phyloP scores from a whole-genome alignment of 2,888 invertebrate genomes.

The Platycnemis pennipes region DNA sequence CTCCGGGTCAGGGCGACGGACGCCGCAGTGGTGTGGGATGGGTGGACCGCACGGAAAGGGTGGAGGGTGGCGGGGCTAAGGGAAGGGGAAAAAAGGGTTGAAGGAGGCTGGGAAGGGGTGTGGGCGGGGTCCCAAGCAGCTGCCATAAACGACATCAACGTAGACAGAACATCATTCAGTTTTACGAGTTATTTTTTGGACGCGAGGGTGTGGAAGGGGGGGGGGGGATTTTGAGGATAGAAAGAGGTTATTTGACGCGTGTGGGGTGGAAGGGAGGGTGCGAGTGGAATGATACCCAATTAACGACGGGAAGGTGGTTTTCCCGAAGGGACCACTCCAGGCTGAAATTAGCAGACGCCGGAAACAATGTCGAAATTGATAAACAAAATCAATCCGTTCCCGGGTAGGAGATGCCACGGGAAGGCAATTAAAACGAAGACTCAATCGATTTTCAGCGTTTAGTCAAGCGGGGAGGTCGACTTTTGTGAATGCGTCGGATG shows the following conservation, averaged over 20 bases:
- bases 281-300: not conserved
- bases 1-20: too few species aligned
- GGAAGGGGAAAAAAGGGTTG: not conserved
- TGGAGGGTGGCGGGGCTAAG: not conserved
- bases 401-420: not conserved
- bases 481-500: not conserved
- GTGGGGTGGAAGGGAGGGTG: not conserved
- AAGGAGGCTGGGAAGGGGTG: not conserved
- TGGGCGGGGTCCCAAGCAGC: not conserved
- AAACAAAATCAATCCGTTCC: constrained; percentile 31
- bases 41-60: not conserved
- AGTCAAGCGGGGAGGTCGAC: not conserved
- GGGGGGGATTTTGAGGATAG: not conserved
- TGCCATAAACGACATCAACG: constrained; percentile 12
- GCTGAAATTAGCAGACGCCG: constrained; percentile 5
- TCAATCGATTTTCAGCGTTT: not conserved
- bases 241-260: not conserved
- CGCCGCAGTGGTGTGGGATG: too few species aligned
- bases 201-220: not conserved
- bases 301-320: constrained; percentile 26
- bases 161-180: not conserved
- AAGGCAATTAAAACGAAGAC: constrained; percentile 7
- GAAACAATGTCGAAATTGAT: constrained; percentile 28
- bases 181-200: constrained; percentile 26
- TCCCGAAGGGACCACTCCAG: not conserved